Conservation (phyloP, 2,113 vertebrate genomes). For the Leuciscus idus region DNA sequence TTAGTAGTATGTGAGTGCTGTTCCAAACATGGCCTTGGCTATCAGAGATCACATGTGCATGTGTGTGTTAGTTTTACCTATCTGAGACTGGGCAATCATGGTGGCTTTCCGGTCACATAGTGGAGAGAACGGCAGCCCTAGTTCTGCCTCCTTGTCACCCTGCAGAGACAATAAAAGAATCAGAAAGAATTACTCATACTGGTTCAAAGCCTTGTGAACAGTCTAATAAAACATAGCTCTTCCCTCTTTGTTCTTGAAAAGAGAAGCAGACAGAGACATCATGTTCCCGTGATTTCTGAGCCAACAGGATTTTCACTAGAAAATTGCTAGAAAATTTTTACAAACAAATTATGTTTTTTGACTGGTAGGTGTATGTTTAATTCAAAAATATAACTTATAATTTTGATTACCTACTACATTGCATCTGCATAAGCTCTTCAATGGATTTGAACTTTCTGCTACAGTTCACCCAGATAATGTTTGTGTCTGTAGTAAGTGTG, state of each 20-base stretch:
- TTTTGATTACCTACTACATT: no score
- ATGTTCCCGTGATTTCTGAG: background rate
- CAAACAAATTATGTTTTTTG: no score
- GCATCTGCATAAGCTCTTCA: background rate
- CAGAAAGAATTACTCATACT: constrained; percentile 28
- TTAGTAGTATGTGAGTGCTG: background rate
- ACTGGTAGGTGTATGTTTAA: no score
- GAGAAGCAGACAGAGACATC: background rate
- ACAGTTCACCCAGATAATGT: background rate
- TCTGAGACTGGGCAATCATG: constrained; percentile 96
- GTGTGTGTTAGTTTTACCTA: constrained; percentile 77
- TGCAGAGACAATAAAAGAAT: constrained; percentile 68
- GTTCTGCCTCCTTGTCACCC: constrained; percentile 94
- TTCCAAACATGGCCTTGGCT: background rate
- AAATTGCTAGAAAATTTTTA: no score
- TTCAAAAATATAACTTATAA: no score
- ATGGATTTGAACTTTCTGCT: background rate
- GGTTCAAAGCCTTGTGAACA: background rate
- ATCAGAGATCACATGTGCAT: background rate
- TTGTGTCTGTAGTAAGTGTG: constrained; percentile 5
- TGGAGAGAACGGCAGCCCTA: constrained; percentile 94
- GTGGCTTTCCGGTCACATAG: constrained; percentile 96
- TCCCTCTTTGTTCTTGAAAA: background rate
- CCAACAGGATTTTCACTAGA: background rate
- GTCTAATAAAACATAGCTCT: background rate